These are phyloP conservation scores for Xylota sylvarum DNA, from an alignment of 2,888 invertebrate species.

Conservation along the genomic window DNA sequence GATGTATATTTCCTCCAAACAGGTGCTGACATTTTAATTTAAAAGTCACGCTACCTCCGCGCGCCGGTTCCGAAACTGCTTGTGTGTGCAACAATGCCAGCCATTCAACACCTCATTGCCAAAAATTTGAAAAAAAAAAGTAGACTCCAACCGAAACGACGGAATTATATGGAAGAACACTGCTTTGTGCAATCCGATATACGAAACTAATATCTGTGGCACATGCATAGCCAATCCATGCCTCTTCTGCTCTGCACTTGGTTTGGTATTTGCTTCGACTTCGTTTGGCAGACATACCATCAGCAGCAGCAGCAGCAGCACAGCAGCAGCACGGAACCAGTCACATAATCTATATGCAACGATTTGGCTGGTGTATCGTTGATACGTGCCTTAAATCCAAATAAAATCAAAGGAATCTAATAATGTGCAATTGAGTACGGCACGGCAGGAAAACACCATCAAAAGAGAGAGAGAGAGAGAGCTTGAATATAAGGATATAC, in stretches of 20 bases:
- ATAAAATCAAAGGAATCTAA: slow-evolving; percentile 77
- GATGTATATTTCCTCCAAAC: background rate
- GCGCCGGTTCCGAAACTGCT: background rate
- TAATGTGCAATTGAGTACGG: slow-evolving; percentile 66
- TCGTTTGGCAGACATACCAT: slow-evolving; percentile 6
- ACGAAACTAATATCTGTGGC: slow-evolving; percentile 71
- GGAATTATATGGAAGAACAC: slow-evolving; percentile 36
- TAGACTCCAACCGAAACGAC: slow-evolving; percentile 24
- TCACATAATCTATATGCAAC: slow-evolving; percentile 62
- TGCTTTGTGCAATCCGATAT: slow-evolving; percentile 67
- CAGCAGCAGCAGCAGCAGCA: slow-evolving; percentile 20
- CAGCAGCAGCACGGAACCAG: slow-evolving; percentile 41
- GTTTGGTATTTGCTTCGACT: slow-evolving; percentile 50
- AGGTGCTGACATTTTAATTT: slow-evolving; percentile 67
- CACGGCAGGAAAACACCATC: slow-evolving; percentile 23
- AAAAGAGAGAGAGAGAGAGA: background rate
- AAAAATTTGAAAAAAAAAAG: slow-evolving; percentile 59
- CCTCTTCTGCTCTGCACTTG: slow-evolving; percentile 53
- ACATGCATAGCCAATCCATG: slow-evolving; percentile 54
- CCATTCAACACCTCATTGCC: slow-evolving; percentile 74
- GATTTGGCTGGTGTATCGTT: slow-evolving; percentile 75
- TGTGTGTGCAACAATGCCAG: slow-evolving; percentile 63
- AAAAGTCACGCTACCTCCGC: slow-evolving; percentile 37
- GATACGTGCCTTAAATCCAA: slow-evolving; percentile 73
- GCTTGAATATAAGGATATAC: too few relatives aligned